Evolutionary conservation across 2,888 invertebrate genomes (phyloP).

Genomic region (Pyrochroa serraticornis): DNA sequence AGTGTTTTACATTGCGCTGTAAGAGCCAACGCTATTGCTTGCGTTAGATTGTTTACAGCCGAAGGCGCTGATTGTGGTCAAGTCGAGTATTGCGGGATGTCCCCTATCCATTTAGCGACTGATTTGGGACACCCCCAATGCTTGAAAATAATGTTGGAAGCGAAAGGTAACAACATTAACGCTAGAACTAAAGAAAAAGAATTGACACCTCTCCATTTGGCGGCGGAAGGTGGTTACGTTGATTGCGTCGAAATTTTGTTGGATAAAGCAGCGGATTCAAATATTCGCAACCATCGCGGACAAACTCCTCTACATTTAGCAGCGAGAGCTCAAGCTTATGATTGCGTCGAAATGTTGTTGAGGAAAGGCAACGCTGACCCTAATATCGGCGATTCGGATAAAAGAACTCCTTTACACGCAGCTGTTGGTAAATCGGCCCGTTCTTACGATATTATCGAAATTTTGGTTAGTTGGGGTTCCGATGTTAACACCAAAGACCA

Average conservation of each 20-base stretch:
- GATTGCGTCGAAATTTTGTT: conserved; percentile 80
- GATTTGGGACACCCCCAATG: conserved; percentile 80
- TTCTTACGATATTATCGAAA: conserved; percentile 81
- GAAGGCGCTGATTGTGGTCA: conserved; percentile 79
- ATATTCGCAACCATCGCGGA: conserved; percentile 76
- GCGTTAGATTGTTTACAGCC: conserved; percentile 75
- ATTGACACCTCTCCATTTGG: conserved; percentile 81
- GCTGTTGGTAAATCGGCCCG: conserved; percentile 84
- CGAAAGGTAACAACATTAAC: conserved; percentile 74
- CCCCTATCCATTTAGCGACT: conserved; percentile 81
- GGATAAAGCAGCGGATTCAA: conserved; percentile 76
- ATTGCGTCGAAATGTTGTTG: conserved; percentile 79
- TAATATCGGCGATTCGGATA: conserved; percentile 80
- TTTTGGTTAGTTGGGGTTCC: conserved; percentile 78
- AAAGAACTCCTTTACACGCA: conserved; percentile 81
- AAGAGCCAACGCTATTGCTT: conserved; percentile 81
- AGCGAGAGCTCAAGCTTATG: conserved; percentile 77
- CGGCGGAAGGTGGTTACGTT: conserved; percentile 85
- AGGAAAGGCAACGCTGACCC: conserved; percentile 78
- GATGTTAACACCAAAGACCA: conserved; percentile 85
- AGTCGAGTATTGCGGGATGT: conserved; percentile 76
- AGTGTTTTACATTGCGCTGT: conserved; percentile 85
- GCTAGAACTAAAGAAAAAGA: conserved; percentile 75
- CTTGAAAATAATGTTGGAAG: conserved; percentile 75
- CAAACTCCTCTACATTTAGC: conserved; percentile 88